phyloP scores from a whole-genome alignment of 2,797 vertebrate genomes.

The Danionella dracula region DNA sequence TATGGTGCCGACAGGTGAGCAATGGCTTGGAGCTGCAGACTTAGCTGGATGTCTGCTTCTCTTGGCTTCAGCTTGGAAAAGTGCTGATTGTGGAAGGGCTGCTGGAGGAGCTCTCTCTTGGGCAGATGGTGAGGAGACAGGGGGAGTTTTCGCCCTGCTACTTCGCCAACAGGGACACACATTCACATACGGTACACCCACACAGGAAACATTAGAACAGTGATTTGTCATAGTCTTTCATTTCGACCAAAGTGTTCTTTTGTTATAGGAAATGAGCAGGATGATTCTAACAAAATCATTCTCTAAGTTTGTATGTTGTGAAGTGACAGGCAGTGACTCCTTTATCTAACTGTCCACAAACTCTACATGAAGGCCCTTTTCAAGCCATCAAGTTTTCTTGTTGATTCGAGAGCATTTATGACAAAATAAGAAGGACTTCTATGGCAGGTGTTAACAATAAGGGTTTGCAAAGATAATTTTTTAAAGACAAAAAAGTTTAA shows the following conservation, averaged over 20 bases:
- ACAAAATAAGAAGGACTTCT: conserved; percentile 13
- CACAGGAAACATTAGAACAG: conserved; percentile 30
- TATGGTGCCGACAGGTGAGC: conserved; percentile 12
- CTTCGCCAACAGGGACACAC: conserved; percentile 46
- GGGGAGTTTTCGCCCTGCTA: conserved; percentile 47
- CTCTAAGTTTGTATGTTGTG: conserved; percentile 18
- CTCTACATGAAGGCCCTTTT: conserved; percentile 34
- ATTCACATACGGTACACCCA: conserved; percentile 31
- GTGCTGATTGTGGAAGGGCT: conserved; percentile 20
- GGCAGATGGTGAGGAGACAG: conserved; percentile 50
- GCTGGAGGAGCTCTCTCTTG: conserved; percentile 42
- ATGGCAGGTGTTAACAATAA: background rate
- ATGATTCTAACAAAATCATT: conserved; percentile 26
- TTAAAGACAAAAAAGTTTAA: too few species aligned
- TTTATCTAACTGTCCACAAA: conserved; percentile 20
- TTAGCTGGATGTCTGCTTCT: conserved; percentile 32
- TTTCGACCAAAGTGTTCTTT: conserved; percentile 22
- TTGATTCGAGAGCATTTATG: conserved; percentile 21
- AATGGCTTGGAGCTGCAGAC: conserved; percentile 28
- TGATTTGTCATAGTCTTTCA: conserved; percentile 43
- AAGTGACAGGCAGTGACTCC: background rate
- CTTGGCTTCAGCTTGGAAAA: conserved; percentile 29
- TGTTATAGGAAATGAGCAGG: conserved; percentile 21
- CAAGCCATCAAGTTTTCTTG: conserved; percentile 34
- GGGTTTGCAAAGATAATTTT: too few species aligned